These are phyloP conservation scores for Brachyopa scutellaris DNA, from an alignment of 2,888 invertebrate genomes.

Conservation along the genomic window DNA sequence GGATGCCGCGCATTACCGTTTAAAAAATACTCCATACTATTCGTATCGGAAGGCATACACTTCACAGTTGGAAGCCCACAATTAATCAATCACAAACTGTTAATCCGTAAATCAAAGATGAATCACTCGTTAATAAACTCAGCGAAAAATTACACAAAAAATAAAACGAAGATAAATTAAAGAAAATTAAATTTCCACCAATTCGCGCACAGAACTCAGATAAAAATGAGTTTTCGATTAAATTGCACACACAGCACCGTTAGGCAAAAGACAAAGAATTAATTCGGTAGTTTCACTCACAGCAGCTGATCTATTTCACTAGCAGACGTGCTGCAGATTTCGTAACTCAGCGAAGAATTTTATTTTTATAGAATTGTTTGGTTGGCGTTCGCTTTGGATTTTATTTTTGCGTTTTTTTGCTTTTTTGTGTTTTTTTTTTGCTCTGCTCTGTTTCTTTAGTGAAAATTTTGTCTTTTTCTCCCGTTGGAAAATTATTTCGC, in stretches of 20 bases:
- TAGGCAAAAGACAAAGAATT: not conserved
- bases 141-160: conserved; percentile 1
- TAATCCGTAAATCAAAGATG: not conserved
- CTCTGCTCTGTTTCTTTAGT: conserved; percentile 17
- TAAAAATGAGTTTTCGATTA: conserved; percentile 10
- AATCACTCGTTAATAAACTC: not conserved
- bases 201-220: not conserved
- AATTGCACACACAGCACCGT: not conserved
- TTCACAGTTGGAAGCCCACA: not conserved
- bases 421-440: conserved; percentile 21
- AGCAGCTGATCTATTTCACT: conserved; percentile 56
- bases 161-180: too few relatives aligned
- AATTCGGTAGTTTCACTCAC: conserved; percentile 38
- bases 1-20: conserved; percentile 34
- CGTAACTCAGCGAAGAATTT: conserved; percentile 57
- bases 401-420: not conserved
- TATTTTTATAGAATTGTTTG: conserved; percentile 62
- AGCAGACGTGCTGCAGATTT: conserved; percentile 63
- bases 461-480: conserved; percentile 7
- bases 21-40: conserved; percentile 58
- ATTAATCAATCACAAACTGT: too few relatives aligned
- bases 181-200: not conserved
- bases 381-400: conserved; percentile 2
- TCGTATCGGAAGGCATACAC: conserved; percentile 45
- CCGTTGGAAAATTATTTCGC: conserved; percentile 46